phyloP scores from a whole-genome alignment of 2,797 vertebrate species.

The Lacerta agilis region DNA sequence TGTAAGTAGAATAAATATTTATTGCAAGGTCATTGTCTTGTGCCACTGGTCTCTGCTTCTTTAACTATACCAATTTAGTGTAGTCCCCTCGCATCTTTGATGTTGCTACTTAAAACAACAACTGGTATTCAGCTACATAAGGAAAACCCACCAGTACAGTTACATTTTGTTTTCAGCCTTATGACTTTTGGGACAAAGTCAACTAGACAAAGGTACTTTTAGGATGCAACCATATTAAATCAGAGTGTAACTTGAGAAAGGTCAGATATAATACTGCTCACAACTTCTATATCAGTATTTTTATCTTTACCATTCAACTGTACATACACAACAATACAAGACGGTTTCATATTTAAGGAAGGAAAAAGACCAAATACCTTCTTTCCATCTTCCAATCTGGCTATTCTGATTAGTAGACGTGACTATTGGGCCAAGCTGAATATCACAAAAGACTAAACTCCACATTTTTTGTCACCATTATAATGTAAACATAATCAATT shows the following conservation, averaged over 20 bases:
- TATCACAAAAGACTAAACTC: slow-evolving; percentile 8
- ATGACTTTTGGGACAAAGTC: not conserved
- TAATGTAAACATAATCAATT: not conserved
- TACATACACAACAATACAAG: slow-evolving; percentile 22
- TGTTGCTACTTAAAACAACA: not conserved
- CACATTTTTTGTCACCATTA: not conserved
- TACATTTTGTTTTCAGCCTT: not conserved
- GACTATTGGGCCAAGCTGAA: not conserved
- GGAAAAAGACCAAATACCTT: not conserved
- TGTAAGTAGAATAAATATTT: not conserved
- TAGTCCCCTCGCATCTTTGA: not conserved
- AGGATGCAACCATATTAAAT: not conserved
- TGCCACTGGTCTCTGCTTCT: not conserved
- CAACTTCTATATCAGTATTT: not conserved
- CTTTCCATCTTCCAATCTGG: not conserved
- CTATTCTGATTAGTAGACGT: slow-evolving; percentile 4
- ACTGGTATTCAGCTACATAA: not conserved
- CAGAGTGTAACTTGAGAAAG: slow-evolving; percentile 8
- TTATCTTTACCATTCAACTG: slow-evolving; percentile 17
- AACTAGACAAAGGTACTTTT: not conserved
- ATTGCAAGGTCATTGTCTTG: not conserved
- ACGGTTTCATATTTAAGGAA: slow-evolving; percentile 7
- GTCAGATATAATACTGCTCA: not conserved
- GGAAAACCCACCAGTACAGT: not conserved
- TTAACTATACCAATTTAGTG: not conserved